Base-by-base conservation (phyloP, 2,797 vertebrate genomes). In the Sebastes kiyomatsui region DNA sequence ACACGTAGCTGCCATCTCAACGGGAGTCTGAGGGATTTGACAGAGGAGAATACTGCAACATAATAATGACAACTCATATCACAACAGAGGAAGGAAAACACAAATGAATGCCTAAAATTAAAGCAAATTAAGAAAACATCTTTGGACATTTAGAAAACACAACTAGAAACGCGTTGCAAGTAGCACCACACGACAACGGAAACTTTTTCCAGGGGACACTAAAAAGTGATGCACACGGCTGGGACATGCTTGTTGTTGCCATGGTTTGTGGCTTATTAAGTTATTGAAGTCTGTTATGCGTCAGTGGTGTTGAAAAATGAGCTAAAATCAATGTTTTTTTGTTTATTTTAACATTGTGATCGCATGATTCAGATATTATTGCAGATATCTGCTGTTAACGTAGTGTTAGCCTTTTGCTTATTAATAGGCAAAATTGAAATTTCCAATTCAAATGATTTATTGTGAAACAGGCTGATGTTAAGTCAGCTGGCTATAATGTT, bases 61-160 rank as follows among this genome's bases (percentile, higher is more conserved):
- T 0, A 27, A 33, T 14, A 56, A 59, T 5, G 2, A 25, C 27
- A 7, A 18, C 35, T 42, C 28, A 6, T 4, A 12, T 23, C 9
- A 23, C 23, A 38, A 11, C 7, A 16, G 23, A 30, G 67, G 25
- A 52, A 22, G 55, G 16, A 13, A 69, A 3, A 11, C 16, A 20
- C 1, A 28, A 7, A 56, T 18, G 0, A 23, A 28, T 7, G 11
- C 5, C 2, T 52, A 4, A 4, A n/a, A 10, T 10, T 20, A 20
- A 35, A 69, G 42, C n/a, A 4, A 42, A 42, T 28, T 12, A 3
- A 11, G 3, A 25, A 65, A 38, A 27, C 35, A 6, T 42, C 10
- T 65, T 42, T n/a, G 42, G 42, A 46, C 32, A 64, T 64, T 64
- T 16, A 38, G 33, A 38, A 61, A 33, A 35, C 11, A 14, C 14